A percentile compares a stretch with the other conserved stretches of the same genome.
phyloP scores from a whole-genome alignment of 2,797 vertebrate species.

The Enteromius anoplus region DNA sequence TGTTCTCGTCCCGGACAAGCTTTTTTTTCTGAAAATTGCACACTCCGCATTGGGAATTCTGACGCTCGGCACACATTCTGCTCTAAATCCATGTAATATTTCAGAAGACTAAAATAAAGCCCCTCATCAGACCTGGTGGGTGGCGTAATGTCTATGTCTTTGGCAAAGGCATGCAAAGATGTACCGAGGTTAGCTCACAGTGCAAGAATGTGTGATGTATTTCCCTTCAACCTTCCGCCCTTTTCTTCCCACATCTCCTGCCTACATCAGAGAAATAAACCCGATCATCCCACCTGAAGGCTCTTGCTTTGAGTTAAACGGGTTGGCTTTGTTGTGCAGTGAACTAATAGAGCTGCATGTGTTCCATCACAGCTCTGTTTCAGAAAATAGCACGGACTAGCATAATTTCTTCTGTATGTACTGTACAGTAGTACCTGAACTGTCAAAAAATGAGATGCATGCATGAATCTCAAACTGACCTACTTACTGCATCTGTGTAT shows the following conservation, averaged over 20 bases:
- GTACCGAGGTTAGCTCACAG: constrained; percentile 50
- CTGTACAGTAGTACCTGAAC: background rate
- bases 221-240: constrained; percentile 35
- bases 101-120: constrained; percentile 4
- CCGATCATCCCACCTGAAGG: constrained; percentile 7
- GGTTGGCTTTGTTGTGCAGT: background rate
- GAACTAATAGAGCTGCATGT: background rate
- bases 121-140: constrained; percentile 10
- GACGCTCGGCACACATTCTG: constrained; percentile 1
- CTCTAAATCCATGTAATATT: constrained; percentile 37
- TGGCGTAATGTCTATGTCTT: background rate
- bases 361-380: background rate
- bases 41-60: background rate
- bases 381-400: background rate
- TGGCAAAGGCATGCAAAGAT: constrained; percentile 22
- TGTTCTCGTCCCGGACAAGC: background rate
- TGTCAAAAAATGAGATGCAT: background rate
- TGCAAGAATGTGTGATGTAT: constrained; percentile 58
- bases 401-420: background rate
- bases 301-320: background rate
- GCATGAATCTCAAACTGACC: background rate
- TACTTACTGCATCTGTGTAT: background rate
- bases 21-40: background rate
- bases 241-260: constrained; percentile 39
- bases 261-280: constrained; percentile 10